Conservation (phyloP, 2,888 invertebrate species). For the Tetranychus piercei region DNA sequence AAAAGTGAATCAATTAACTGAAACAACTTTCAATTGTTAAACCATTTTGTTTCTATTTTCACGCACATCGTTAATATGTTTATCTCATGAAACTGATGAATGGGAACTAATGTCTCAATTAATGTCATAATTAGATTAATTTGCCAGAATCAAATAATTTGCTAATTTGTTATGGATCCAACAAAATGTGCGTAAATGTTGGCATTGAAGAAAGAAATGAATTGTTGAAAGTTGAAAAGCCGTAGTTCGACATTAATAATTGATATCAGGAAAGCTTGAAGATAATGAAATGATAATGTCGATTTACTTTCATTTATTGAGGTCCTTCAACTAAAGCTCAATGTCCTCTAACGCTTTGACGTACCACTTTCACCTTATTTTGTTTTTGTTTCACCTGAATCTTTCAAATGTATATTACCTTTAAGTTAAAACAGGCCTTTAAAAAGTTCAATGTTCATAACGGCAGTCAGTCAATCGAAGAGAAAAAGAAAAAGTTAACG, state of each 20-base stretch:
- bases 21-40: too few species aligned
- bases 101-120: too few species aligned
- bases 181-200: too few species aligned
- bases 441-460: background rate
- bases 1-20: too few species aligned
- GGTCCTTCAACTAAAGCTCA: background rate
- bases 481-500: background rate
- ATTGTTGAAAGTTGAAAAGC: background rate
- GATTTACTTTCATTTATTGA: background rate
- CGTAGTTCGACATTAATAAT: background rate
- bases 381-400: too few species aligned
- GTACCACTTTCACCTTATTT: background rate
- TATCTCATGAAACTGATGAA: too few species aligned
- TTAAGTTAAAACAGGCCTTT: background rate
- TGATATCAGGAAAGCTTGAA: slow-evolving; percentile 2
- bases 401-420: background rate
- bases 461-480: background rate
- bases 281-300: background rate
- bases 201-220: background rate
- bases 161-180: too few species aligned
- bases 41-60: too few species aligned
- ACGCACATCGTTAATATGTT: too few species aligned
- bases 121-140: too few species aligned
- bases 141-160: too few species aligned
- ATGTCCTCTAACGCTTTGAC: background rate